Conservation (phyloP, 1,140 invertebrate genomes). For the Diachasmimorpha longicaudata region DNA sequence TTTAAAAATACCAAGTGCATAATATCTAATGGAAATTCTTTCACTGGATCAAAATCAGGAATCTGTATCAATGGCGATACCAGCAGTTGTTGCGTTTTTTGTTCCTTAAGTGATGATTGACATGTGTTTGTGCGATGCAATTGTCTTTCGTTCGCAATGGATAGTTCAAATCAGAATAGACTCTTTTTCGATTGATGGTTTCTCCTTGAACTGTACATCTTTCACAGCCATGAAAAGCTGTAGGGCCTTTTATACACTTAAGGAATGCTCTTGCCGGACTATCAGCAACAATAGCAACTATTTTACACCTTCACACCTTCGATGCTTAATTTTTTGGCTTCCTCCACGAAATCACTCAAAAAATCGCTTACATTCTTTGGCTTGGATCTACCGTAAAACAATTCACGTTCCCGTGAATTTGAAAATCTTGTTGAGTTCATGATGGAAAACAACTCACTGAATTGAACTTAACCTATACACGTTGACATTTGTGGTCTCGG, state of each 20-base stretch:
- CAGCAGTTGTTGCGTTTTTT: not conserved
- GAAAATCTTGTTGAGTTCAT: not conserved
- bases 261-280: not conserved
- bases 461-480: not conserved
- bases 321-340: not conserved
- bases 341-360: not conserved
- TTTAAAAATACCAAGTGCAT: not conserved
- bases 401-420: not conserved
- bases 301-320: not conserved
- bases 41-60: not conserved
- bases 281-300: not conserved
- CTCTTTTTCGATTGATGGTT: not conserved
- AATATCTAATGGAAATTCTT: not conserved
- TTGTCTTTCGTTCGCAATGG: not conserved
- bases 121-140: not conserved
- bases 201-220: not conserved
- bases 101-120: not conserved
- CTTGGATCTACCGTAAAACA: not conserved
- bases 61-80: not conserved
- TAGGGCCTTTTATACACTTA: not conserved
- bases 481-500: not conserved
- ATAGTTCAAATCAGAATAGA: not conserved
- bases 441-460: not conserved
- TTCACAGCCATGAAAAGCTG: constrained; percentile 9
- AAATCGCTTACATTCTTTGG: not conserved